phyloP scores from a whole-genome alignment of 2,113 vertebrate genomes.

The Xiphophorus maculatus region DNA sequence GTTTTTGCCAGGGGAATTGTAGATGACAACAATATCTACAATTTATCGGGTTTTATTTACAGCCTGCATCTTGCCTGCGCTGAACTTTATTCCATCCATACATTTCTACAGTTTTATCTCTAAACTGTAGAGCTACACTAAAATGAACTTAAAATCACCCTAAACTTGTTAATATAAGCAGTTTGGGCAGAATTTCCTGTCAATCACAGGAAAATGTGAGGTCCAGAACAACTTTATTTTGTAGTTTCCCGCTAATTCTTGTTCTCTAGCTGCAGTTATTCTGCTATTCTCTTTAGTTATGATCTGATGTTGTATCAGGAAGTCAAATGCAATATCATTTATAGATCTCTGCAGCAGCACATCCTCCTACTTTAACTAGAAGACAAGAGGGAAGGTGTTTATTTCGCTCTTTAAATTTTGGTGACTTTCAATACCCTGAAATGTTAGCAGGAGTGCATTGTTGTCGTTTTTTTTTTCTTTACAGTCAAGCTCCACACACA shows the following conservation, averaged over 20 bases:
- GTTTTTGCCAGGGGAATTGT: too few relatives aligned
- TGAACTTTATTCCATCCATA: not conserved
- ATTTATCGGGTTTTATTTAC: too few relatives aligned
- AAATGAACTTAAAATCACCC: not conserved
- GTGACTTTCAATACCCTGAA: not conserved
- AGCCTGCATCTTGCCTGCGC: not conserved
- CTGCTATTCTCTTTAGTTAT: not conserved
- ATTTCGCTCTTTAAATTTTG: slow-evolving; percentile 4
- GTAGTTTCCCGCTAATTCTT: not conserved
- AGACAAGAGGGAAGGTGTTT: not conserved
- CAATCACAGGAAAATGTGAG: not conserved
- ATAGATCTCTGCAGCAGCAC: not conserved
- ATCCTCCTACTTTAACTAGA: not conserved
- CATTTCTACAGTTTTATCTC: not conserved
- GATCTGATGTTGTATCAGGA: not conserved
- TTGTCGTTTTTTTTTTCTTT: not conserved
- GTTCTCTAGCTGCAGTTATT: not conserved
- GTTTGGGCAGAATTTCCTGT: not conserved
- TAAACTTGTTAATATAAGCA: not conserved
- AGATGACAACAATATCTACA: too few relatives aligned
- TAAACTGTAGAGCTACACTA: not conserved
- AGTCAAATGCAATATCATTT: not conserved
- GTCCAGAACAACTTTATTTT: not conserved
- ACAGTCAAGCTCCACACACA: not conserved
- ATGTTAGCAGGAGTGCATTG: not conserved